Evolutionary conservation across 2,797 vertebrate genomes (phyloP), one percentile per base, ranked within the genome.

Genomic region (Etheostoma nigrum): DNA sequence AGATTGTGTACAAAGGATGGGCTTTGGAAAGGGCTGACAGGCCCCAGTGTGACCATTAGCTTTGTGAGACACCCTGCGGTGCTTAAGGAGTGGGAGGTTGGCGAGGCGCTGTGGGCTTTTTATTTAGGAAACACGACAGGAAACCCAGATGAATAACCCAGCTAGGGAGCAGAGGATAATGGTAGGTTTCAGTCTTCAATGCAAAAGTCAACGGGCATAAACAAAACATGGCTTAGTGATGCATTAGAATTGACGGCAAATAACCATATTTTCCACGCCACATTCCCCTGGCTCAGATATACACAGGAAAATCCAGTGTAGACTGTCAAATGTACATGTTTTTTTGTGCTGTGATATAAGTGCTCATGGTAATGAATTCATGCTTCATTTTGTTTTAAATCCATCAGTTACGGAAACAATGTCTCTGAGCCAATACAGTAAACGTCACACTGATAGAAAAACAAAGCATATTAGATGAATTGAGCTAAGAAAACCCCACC

Each of bases 21-120:
- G 88, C 86, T 91, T 91, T 92, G 89, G 83, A 92, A 86, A 85
- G 65, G 74, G 80, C 86, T 90, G 92, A 94, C 88, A 85, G 91
- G 87, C 88, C 89, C 87, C 74, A 64, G 89, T 90, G 87, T 90
- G 93, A 91, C 92, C 91, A 93, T 95, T 94, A 94, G 93, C 92
- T 92, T 85, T 87, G 87, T 83, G 80, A 89, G 89, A 85, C 83
- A 83, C 82, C 93, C 93, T 58, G 80, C 53, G 12, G 93, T 79
- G 92, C 86, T 67, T 47, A 67, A 74, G 81, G 85, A 89, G 89
- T 72, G 86, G 88, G 82, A 89, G 78, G 78, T 66, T 81, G 86
- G 83, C 42, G 49, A 87, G 76, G 63, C 66, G 33, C 89, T 76
- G 89, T 47, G 3, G 85, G 82, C 84, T 88, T 88, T 87, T 93